Percentiles rank a stretch among this genome's conserved stretches.
These are phyloP conservation scores for Orthonyx spaldingii DNA, from an alignment of 2,113 vertebrate species.

Conservation along the genomic window DNA sequence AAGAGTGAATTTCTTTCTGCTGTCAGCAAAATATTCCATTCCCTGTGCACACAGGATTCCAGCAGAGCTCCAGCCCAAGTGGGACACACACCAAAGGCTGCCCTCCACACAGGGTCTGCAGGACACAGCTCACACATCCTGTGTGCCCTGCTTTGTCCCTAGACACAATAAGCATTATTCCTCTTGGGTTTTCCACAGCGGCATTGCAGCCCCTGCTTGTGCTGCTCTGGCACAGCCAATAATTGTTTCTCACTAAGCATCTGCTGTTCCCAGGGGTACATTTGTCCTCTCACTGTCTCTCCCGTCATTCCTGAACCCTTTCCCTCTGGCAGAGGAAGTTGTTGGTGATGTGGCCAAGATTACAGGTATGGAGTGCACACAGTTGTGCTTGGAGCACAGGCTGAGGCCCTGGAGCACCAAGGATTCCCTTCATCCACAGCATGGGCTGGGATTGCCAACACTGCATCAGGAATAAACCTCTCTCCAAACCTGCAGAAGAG, in stretches of 20 bases:
- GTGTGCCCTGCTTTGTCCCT: not conserved
- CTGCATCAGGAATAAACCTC: not conserved
- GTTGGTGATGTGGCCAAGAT: accelerated
- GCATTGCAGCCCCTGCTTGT: not conserved
- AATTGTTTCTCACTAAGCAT: not conserved
- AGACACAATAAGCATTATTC: not conserved
- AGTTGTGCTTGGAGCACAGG: not conserved
- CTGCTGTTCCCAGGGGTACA: not conserved
- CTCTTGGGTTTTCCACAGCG: not conserved
- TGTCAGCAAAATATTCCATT: not conserved
- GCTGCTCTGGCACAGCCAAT: not conserved
- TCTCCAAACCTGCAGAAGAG: not conserved
- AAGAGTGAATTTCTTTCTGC: not conserved
- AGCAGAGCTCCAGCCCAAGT: not conserved
- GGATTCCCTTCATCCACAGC: not conserved
- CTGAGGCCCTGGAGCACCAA: not conserved
- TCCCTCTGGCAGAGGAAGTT: not conserved
- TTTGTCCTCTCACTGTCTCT: not conserved
- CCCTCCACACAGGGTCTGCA: not conserved
- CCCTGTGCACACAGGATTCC: not conserved
- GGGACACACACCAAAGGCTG: not conserved
- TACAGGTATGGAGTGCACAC: not conserved
- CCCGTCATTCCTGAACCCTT: not conserved
- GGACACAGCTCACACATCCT: not conserved
- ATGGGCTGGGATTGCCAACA: not conserved